Evolutionary conservation across 2,797 vertebrate species (phyloP).

Genomic region (Numenius phaeopus): DNA sequence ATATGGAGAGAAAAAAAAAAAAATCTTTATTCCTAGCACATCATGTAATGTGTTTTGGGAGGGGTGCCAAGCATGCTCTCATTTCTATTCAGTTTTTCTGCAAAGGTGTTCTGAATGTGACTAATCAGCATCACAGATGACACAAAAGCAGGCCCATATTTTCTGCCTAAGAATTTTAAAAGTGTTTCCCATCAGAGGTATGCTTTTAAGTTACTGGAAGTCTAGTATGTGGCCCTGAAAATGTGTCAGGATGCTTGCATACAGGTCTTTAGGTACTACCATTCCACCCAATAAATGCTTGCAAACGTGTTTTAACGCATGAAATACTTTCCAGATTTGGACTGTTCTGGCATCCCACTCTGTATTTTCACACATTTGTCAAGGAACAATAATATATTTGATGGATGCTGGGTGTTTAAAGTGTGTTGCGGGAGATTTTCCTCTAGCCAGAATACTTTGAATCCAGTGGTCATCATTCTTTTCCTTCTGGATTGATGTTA

Average conservation of each 20-base stretch:
- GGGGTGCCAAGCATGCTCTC: not conserved
- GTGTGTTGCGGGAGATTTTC: not conserved
- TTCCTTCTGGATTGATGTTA: conserved; percentile 53
- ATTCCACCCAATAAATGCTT: not conserved
- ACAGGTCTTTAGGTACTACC: not conserved
- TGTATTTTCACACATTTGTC: not conserved
- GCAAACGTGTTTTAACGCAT: not conserved
- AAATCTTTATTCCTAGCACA: not conserved
- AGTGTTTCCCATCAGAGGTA: not conserved
- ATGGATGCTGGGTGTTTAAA: conserved; percentile 19
- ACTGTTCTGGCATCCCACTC: not conserved
- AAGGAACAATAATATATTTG: not conserved
- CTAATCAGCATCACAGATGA: not conserved
- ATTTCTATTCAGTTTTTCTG: not conserved
- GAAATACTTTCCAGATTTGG: not conserved
- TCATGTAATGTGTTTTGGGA: not conserved
- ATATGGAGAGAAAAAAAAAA: not conserved
- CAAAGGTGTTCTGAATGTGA: not conserved
- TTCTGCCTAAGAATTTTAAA: not conserved
- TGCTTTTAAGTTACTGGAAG: not conserved
- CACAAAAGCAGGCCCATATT: not conserved
- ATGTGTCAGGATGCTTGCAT: not conserved
- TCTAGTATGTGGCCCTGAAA: not conserved
- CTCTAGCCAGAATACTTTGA: conserved; percentile 13
- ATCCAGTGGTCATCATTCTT: not conserved